Percentiles rank a stretch among this genome's conserved stretches.
Evolutionary conservation across 2,113 vertebrate genomes (phyloP).

Genomic region (Lathamus discolor): DNA sequence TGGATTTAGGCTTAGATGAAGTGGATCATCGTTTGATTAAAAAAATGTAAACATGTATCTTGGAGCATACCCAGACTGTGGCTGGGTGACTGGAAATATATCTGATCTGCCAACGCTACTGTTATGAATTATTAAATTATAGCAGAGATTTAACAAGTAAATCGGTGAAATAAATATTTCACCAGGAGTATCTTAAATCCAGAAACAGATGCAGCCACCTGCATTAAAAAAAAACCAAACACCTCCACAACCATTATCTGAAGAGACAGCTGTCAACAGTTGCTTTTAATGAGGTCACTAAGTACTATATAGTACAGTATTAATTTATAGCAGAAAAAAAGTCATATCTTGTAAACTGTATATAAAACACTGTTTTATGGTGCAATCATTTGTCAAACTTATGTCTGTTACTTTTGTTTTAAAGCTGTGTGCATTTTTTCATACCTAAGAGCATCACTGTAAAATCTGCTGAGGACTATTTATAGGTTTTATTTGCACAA

Average conservation of each 20-base stretch:
- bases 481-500: slow-evolving; percentile 80
- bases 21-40: slow-evolving; percentile 19
- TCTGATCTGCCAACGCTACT: not conserved
- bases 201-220: slow-evolving; percentile 42
- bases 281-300: slow-evolving; percentile 74
- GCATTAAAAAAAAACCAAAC: not conserved
- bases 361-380: slow-evolving; percentile 81
- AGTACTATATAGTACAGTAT: slow-evolving; percentile 78
- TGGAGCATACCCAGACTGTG: not conserved
- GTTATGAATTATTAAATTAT: slow-evolving; percentile 31
- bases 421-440: slow-evolving; percentile 66
- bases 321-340: slow-evolving; percentile 79
- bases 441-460: slow-evolving; percentile 78
- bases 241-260: slow-evolving; percentile 19
- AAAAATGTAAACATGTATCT: not conserved
- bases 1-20: slow-evolving; percentile 56
- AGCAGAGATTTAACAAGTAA: not conserved
- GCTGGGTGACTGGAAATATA: slow-evolving; percentile 24
- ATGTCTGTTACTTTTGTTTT: slow-evolving; percentile 76
- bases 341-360: slow-evolving; percentile 79
- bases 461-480: slow-evolving; percentile 78
- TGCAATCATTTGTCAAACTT: slow-evolving; percentile 79
- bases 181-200: slow-evolving; percentile 43
- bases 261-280: slow-evolving; percentile 71
- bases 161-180: slow-evolving; percentile 44